Percentiles rank a stretch among this genome's conserved stretches.
Evolutionary conservation across 2,113 vertebrate species (phyloP).

Genomic region (Salvelinus fontinalis): DNA sequence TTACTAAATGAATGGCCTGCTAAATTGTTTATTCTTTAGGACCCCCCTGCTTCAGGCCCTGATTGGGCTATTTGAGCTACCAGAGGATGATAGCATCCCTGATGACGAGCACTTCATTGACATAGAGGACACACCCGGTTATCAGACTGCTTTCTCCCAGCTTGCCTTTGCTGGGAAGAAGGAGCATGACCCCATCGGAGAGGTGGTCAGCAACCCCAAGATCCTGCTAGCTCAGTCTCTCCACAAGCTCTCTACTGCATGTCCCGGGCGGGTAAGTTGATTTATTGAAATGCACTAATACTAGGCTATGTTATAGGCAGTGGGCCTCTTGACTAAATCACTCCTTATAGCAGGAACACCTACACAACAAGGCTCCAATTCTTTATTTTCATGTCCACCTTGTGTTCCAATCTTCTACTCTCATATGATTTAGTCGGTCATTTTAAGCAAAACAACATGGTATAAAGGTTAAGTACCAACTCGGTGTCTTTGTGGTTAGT

Average conservation of each 20-base stretch:
- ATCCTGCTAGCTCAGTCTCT: constrained; percentile 95
- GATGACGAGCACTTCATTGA: constrained; percentile 98
- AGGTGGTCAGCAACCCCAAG: constrained; percentile 91
- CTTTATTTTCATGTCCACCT: no score
- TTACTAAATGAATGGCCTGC: not conserved
- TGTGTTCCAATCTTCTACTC: no score
- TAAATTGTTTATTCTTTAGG: constrained; percentile 67
- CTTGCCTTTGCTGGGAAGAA: constrained; percentile 96
- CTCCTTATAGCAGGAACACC: no score
- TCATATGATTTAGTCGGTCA: no score
- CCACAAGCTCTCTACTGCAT: constrained; percentile 93
- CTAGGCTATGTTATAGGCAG: no score
- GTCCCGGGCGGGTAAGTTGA: constrained; percentile 88
- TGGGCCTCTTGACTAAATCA: no score
- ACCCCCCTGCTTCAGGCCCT: constrained; percentile 91
- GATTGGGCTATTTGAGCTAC: constrained; percentile 95
- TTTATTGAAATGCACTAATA: no score
- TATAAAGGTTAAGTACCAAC: no score
- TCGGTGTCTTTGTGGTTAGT: no score
- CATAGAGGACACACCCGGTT: constrained; percentile 95
- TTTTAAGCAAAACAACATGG: no score
- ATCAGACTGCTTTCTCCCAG: constrained; percentile 97
- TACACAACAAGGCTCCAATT: no score
- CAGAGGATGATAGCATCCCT: constrained; percentile 94
- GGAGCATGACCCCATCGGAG: constrained; percentile 93